phyloP scores from a whole-genome alignment of 2,113 vertebrate genomes.

The Trematocara stigmaticum region DNA sequence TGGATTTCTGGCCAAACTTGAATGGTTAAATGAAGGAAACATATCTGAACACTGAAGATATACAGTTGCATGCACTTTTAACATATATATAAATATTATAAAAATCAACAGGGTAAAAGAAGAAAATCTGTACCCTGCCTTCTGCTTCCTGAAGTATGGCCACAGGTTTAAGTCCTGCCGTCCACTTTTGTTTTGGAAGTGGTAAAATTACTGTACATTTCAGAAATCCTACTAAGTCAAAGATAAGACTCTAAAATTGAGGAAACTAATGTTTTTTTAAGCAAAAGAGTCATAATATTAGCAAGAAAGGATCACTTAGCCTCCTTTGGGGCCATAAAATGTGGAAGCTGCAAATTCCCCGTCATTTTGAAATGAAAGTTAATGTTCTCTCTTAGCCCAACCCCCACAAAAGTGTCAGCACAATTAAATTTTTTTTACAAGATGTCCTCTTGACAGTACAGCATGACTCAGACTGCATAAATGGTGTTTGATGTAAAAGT shows the following conservation, averaged over 20 bases:
- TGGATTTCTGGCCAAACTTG: neutral
- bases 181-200: neutral
- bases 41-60: neutral
- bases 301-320: neutral
- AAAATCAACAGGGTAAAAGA: neutral
- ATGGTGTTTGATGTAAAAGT: neutral
- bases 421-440: neutral
- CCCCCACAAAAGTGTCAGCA: neutral
- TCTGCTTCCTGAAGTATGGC: neutral
- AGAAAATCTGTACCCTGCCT: neutral
- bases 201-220: neutral
- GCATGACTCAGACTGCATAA: neutral
- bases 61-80: neutral
- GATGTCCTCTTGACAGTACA: neutral
- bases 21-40: neutral
- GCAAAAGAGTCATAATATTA: neutral
- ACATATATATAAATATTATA: neutral
- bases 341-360: rapidly evolving
- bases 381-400: neutral
- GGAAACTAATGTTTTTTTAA: neutral
- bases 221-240: neutral
- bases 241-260: neutral
- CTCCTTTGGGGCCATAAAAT: neutral
- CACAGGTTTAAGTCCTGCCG: neutral
- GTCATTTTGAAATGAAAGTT: neutral